Conservation (phyloP, 2,888 invertebrate genomes). For the Melipona beecheii region DNA sequence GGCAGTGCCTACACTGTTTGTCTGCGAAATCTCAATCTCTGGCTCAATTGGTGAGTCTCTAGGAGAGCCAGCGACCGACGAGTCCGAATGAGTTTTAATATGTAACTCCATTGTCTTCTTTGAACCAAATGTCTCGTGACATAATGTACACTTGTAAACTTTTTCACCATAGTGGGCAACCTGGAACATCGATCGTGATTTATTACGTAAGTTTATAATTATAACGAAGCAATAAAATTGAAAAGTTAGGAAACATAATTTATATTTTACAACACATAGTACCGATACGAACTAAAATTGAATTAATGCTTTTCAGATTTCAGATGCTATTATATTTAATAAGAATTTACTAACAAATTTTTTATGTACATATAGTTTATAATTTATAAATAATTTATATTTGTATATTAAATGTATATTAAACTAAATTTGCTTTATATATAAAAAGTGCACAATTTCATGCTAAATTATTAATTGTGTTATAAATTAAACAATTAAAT, state of each 20-base stretch:
- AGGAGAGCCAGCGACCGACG: constrained; percentile 58
- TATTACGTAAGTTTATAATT: neutral
- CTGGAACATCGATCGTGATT: constrained; percentile 17
- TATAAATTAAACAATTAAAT: neutral
- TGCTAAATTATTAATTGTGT: too few relatives aligned
- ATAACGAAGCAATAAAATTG: neutral
- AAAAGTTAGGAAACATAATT: neutral
- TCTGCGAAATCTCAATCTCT: constrained; percentile 80
- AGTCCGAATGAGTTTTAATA: constrained; percentile 91
- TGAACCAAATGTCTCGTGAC: constrained; percentile 95
- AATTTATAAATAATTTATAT: neutral
- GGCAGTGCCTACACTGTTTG: constrained; percentile 74
- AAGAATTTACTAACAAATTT: neutral
- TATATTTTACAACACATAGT: neutral
- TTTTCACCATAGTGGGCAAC: constrained; percentile 96
- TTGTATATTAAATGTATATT: neutral
- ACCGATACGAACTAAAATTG: neutral
- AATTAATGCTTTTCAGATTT: neutral
- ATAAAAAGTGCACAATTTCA: too few relatives aligned
- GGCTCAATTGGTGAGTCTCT: constrained; percentile 80
- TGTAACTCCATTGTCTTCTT: constrained; percentile 96
- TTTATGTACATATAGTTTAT: neutral
- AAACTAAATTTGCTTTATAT: neutral
- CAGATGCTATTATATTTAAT: neutral
- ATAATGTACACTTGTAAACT: constrained; percentile 96